These are phyloP conservation scores for Picus viridis DNA, from an alignment of 2,797 vertebrate species.

Conservation along the genomic window DNA sequence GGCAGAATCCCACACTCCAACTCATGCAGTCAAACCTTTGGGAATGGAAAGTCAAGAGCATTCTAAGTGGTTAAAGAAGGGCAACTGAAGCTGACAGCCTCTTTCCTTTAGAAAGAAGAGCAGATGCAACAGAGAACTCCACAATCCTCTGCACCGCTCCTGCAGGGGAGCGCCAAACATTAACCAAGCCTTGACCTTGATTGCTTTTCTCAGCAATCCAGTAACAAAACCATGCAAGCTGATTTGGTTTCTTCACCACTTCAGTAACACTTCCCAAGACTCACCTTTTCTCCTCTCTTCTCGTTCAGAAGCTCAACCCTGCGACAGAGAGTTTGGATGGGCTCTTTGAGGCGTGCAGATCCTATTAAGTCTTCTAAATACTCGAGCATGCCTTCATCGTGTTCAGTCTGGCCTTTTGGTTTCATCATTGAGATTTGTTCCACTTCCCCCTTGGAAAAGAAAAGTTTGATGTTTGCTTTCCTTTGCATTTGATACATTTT, in stretches of 20 bases:
- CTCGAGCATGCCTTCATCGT: slow-evolving; percentile 97
- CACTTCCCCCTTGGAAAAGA: slow-evolving; percentile 91
- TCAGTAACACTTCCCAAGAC: neutral
- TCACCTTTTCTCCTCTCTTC: slow-evolving; percentile 93
- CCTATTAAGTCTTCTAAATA: slow-evolving; percentile 98
- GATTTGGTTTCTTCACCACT: neutral
- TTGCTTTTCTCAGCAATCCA: neutral
- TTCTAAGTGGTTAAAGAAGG: no score
- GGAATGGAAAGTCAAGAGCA: no score
- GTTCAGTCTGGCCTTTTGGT: slow-evolving; percentile 94
- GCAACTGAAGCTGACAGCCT: no score
- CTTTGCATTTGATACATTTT: neutral
- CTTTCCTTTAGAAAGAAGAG: no score
- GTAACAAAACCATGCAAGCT: neutral
- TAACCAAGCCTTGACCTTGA: no score
- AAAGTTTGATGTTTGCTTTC: neutral
- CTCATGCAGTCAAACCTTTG: no score
- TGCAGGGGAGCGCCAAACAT: no score
- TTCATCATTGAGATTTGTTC: slow-evolving; percentile 99
- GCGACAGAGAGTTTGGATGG: slow-evolving; percentile 86
- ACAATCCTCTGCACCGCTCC: no score
- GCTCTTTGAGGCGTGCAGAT: slow-evolving; percentile 91
- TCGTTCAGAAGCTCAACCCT: slow-evolving; percentile 93
- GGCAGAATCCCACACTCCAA: no score
- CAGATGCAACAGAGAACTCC: no score